Conservation (phyloP, 2,888 invertebrate genomes). For the Xestobium rufovillosum region DNA sequence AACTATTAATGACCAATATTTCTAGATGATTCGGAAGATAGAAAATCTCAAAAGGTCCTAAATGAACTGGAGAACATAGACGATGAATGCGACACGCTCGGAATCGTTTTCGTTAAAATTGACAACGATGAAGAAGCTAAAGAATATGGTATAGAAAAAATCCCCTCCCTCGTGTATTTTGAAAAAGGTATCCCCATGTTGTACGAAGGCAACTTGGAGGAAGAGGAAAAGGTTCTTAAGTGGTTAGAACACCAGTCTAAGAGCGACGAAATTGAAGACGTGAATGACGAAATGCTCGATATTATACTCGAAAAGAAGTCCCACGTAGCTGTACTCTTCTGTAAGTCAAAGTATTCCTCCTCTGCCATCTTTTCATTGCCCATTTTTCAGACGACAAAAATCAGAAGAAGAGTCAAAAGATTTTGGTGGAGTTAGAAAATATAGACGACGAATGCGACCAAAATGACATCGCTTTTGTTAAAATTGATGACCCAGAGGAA, state of each 20-base stretch:
- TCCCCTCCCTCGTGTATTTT: constrained; percentile 78
- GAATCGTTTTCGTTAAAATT: constrained; percentile 87
- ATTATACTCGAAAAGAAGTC: constrained; percentile 81
- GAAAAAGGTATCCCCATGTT: constrained; percentile 67
- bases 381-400: constrained; percentile 73
- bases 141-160: constrained; percentile 84
- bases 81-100: constrained; percentile 83
- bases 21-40: constrained; percentile 81
- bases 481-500: constrained; percentile 81
- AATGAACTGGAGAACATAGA: constrained; percentile 90
- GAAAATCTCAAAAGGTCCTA: constrained; percentile 75
- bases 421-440: constrained; percentile 77
- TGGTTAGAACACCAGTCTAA: constrained; percentile 82
- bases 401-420: constrained; percentile 82
- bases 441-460: constrained; percentile 92
- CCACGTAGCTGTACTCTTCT: constrained; percentile 84
- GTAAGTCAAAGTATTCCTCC: constrained; percentile 52
- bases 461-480: constrained; percentile 85
- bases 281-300: constrained; percentile 91
- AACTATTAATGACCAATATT: constrained; percentile 5
- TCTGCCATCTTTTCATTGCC: constrained; percentile 6
- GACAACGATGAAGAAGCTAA: constrained; percentile 84
- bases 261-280: constrained; percentile 87
- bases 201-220: constrained; percentile 78
- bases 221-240: constrained; percentile 78